Conservation (phyloP, 2,113 vertebrate species). For the Elgaria multicarinata region DNA sequence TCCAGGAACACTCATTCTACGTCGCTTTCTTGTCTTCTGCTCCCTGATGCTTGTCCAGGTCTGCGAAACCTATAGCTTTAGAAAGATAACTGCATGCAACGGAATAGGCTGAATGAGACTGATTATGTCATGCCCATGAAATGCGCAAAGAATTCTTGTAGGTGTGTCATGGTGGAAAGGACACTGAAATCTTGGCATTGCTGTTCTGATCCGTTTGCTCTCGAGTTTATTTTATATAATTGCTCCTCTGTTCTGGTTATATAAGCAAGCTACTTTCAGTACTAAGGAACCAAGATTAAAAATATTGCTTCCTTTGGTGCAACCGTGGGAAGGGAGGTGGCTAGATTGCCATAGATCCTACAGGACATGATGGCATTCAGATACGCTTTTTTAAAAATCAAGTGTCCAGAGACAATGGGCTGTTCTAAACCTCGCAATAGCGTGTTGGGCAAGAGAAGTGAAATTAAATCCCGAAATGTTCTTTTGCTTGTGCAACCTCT, state of each 20-base stretch:
- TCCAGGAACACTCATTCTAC: not conserved
- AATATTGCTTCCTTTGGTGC: not conserved
- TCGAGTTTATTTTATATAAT: conserved; percentile 5
- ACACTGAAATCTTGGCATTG: not conserved
- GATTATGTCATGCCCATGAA: not conserved
- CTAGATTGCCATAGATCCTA: not conserved
- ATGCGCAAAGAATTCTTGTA: not conserved
- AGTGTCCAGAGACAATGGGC: not conserved
- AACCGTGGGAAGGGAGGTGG: no score
- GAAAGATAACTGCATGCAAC: not conserved
- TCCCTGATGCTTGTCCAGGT: no score
- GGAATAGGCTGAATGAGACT: not conserved
- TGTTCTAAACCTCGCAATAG: accelerated
- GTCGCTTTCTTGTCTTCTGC: not conserved
- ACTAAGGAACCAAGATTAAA: not conserved
- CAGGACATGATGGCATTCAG: not conserved
- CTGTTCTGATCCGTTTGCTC: not conserved
- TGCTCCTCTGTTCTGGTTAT: not conserved
- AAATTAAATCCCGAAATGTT: not conserved
- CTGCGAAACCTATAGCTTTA: not conserved
- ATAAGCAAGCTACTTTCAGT: not conserved
- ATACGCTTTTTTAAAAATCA: not conserved
- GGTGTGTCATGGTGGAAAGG: not conserved
- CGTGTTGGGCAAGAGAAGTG: not conserved
- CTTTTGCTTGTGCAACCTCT: not conserved